Base-by-base conservation (phyloP, 2,888 invertebrate species). In the Digitonthophagus gazella region DNA sequence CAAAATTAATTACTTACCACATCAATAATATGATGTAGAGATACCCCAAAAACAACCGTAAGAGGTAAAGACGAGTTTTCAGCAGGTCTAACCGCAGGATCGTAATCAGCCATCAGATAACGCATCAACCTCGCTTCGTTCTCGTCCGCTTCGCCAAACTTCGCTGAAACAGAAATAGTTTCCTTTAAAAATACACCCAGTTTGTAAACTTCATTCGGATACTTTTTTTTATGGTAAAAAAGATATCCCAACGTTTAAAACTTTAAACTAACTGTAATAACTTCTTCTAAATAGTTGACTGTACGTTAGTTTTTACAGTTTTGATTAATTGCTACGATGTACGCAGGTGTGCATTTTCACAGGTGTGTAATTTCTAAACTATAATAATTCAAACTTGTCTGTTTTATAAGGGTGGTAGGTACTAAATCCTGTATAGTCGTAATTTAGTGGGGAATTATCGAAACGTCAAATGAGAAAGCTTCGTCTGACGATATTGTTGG, bases 21-120 rank as follows among this genome's bases (percentile, higher is more conserved):
- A 79, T 94, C 93, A 74, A 93, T 93, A 73, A 94, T 93, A 77
- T 93, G 93, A 83, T 93, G 93, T 70, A 94, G 84, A 0, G 93
- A 91, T 44, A 93, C 90, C 1, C 93, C 93, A 78, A 93, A 93
- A 69, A 91, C 90, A 76, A 93, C 92, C 71, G 90, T 87, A 16
- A 93, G 86, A 0, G 93, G 91, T 70, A 89, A 86, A 0, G 91
- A 89, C 55, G 92, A 91, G 83, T 93, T 92, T 78, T 89, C 88
- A 3, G 91, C 92, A 0, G 94, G 93, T 55, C 93, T 84, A 55
- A 91, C 91, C 0, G 91, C 91, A 5, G 92, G 88, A 78, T 93
- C 93, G 83, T 94, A 94, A 78, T 86, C 87, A 75, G 88, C 85
- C 89, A 93, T 89, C 75, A 93, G 84, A 77, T 91, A 88, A 69